Evolutionary conservation across 2,113 vertebrate species (phyloP).

Genomic region (Myocastor coypus): DNA sequence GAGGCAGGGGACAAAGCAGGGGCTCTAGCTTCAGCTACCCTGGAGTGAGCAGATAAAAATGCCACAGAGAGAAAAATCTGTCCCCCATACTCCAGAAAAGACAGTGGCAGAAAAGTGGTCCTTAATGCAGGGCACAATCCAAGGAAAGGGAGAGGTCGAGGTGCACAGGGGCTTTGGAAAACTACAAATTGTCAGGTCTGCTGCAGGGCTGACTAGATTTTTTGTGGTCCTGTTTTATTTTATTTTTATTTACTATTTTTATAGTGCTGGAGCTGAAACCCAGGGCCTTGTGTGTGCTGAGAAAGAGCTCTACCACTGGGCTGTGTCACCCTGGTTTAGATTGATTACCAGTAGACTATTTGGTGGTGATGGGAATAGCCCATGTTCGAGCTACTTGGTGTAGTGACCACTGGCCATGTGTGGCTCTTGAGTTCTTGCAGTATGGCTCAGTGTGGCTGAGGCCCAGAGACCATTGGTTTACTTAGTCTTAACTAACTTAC

Average conservation of each 20-base stretch:
- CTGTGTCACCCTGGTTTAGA: neutral
- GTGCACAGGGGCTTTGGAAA: neutral
- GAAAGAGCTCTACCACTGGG: neutral
- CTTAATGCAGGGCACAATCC: neutral
- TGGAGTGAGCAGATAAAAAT: neutral
- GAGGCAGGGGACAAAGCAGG: neutral
- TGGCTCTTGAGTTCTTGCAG: neutral
- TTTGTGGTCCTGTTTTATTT: neutral
- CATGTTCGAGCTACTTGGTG: neutral
- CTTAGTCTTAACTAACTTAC: neutral
- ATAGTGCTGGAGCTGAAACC: neutral
- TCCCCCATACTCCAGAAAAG: neutral
- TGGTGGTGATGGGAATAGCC: neutral
- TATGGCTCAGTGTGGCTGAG: neutral
- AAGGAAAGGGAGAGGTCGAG: neutral
- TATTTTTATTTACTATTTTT: neutral
- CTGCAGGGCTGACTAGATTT: neutral
- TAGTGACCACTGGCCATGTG: too few relatives aligned
- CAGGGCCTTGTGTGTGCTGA: neutral
- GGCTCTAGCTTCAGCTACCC: neutral
- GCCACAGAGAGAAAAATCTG: neutral
- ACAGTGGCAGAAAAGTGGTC: neutral
- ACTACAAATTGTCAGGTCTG: too few relatives aligned
- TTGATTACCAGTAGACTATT: neutral
- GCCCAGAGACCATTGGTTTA: neutral